Evolutionary conservation across 2,797 vertebrate species (phyloP).

Genomic region (Lerista edwardsae): DNA sequence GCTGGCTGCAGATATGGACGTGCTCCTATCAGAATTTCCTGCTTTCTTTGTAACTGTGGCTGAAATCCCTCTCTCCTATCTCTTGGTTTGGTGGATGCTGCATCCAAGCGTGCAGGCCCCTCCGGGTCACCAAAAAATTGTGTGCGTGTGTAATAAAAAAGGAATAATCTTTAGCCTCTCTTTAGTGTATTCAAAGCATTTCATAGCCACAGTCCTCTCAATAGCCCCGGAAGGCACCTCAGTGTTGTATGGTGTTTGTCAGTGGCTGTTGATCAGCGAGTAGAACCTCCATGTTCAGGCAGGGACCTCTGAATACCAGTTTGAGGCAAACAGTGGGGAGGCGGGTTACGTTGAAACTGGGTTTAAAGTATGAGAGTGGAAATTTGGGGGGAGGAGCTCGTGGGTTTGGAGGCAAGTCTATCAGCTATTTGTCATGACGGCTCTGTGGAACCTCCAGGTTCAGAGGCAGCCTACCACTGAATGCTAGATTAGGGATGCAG

Average conservation of each 20-base stretch:
- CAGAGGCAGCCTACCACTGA: too few relatives aligned
- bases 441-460: too few relatives aligned
- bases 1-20: neutral
- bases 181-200: neutral
- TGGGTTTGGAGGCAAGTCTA: too few relatives aligned
- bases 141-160: too few relatives aligned
- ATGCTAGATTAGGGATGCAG: too few relatives aligned
- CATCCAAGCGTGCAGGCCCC: too few relatives aligned
- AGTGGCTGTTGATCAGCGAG: neutral
- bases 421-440: too few relatives aligned
- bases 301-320: neutral
- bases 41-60: neutral
- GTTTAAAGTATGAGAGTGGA: neutral
- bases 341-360: too few relatives aligned
- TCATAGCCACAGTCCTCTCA: neutral
- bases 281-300: neutral
- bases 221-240: neutral
- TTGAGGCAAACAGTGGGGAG: neutral
- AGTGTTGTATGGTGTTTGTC: neutral
- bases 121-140: too few relatives aligned
- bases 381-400: too few relatives aligned
- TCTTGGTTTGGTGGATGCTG: too few relatives aligned
- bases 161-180: too few relatives aligned
- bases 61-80: neutral
- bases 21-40: neutral